Conservation (phyloP, 2,888 invertebrate genomes). For the Thecophora atra region DNA sequence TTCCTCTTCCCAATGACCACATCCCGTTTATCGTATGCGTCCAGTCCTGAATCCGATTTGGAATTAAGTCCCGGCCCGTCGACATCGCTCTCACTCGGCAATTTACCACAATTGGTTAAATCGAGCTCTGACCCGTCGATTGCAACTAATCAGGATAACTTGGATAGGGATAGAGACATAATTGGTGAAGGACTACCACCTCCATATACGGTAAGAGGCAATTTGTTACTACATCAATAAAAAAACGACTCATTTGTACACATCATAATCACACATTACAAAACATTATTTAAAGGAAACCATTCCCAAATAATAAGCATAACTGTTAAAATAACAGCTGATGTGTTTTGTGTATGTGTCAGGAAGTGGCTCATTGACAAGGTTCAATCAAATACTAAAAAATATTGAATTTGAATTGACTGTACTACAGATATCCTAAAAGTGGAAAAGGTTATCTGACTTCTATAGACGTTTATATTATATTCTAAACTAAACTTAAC, state of each 20-base stretch:
- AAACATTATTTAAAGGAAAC: neutral
- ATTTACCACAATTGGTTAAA: slow-evolving; percentile 75
- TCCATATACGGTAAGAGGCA: slow-evolving; percentile 81
- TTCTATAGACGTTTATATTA: too few species aligned
- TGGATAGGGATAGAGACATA: slow-evolving; percentile 74
- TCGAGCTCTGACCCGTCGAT: slow-evolving; percentile 95
- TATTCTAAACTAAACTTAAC: too few species aligned
- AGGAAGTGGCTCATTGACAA: too few species aligned
- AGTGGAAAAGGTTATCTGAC: too few species aligned
- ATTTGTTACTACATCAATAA: slow-evolving; percentile 33
- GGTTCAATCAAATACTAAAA: too few species aligned
- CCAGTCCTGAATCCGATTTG: slow-evolving; percentile 94
- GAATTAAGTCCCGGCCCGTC: slow-evolving; percentile 83
- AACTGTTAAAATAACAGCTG: too few species aligned
- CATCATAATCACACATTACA: neutral
- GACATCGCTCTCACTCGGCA: slow-evolving; percentile 69
- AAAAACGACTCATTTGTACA: too few species aligned
- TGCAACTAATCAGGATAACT: slow-evolving; percentile 89
- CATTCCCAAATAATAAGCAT: too few species aligned
- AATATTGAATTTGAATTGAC: too few species aligned
- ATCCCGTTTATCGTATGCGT: slow-evolving; percentile 92
- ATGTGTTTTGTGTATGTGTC: too few species aligned
- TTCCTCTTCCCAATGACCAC: slow-evolving; percentile 99
- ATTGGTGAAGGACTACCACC: slow-evolving; percentile 77
- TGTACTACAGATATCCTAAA: too few species aligned